phyloP scores from a whole-genome alignment of 1,140 invertebrate genomes.

The Notospermus geniculatus region DNA sequence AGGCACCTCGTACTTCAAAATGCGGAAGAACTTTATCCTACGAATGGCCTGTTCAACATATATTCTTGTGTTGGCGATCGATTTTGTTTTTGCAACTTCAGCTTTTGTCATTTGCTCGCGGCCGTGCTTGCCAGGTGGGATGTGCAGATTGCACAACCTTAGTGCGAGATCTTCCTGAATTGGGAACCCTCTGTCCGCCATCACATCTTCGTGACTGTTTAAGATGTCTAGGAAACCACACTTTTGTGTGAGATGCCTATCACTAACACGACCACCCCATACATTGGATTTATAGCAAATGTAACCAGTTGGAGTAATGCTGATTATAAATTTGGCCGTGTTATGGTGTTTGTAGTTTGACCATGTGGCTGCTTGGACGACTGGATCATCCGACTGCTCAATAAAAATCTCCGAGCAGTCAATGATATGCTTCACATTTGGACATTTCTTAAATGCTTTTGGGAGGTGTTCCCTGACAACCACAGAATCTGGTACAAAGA shows the following conservation, averaged over 20 bases:
- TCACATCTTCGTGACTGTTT: slow-evolving; percentile 26
- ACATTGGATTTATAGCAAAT: slow-evolving; percentile 39
- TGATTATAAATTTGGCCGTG: slow-evolving; percentile 39
- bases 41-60: slow-evolving; percentile 40
- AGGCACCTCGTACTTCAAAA: too few species aligned
- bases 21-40: slow-evolving; percentile 10
- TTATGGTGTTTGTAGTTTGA: slow-evolving; percentile 26
- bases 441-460: background rate
- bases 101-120: slow-evolving; percentile 18
- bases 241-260: slow-evolving; percentile 34
- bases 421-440: slow-evolving; percentile 22
- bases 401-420: slow-evolving; percentile 28
- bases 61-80: slow-evolving; percentile 32
- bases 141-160: slow-evolving; percentile 19
- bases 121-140: slow-evolving; percentile 28
- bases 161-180: slow-evolving; percentile 22
- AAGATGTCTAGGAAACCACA: slow-evolving; percentile 32
- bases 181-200: slow-evolving; percentile 33
- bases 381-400: slow-evolving; percentile 20
- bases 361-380: slow-evolving; percentile 20
- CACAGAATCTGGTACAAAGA: too few species aligned
- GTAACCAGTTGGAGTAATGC: slow-evolving; percentile 36
- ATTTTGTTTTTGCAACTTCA: slow-evolving; percentile 27
- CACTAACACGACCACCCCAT: slow-evolving; percentile 35
- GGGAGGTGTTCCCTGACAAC: too few species aligned